These are phyloP conservation scores for Cichladusa arquata DNA, from an alignment of 2,113 vertebrate species.

Conservation along the genomic window DNA sequence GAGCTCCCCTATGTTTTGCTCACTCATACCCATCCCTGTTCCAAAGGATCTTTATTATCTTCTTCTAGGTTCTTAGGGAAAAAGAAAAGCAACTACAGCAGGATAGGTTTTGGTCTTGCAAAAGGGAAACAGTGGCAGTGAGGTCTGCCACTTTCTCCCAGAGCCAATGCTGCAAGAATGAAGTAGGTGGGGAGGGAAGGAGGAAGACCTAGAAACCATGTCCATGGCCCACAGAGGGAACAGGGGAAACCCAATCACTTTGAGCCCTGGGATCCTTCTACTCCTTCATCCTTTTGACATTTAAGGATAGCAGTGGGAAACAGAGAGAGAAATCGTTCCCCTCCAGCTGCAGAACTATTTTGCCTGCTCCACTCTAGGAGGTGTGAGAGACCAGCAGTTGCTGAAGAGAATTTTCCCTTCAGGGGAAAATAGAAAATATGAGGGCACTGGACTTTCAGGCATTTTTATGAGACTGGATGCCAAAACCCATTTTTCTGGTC, in stretches of 20 bases:
- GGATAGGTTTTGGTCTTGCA: not conserved
- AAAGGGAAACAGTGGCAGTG: not conserved
- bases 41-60: not conserved
- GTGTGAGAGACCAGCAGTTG: not conserved
- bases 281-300: not conserved
- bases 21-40: not conserved
- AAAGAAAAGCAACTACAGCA: not conserved
- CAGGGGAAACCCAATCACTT: not conserved
- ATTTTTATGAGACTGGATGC: not conserved
- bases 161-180: not conserved
- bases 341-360: not conserved
- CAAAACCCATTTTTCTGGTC: not conserved
- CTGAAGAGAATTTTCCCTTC: not conserved
- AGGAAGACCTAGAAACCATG: not conserved
- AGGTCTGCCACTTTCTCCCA: not conserved
- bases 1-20: not conserved
- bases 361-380: not conserved
- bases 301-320: not conserved
- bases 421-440: not conserved
- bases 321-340: not conserved
- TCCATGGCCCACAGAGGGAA: not conserved
- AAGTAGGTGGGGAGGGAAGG: not conserved
- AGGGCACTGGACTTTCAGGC: not conserved
- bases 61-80: not conserved
- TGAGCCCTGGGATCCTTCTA: not conserved